Conservation (phyloP, 2,797 vertebrate genomes). For the Muscicapa striata region DNA sequence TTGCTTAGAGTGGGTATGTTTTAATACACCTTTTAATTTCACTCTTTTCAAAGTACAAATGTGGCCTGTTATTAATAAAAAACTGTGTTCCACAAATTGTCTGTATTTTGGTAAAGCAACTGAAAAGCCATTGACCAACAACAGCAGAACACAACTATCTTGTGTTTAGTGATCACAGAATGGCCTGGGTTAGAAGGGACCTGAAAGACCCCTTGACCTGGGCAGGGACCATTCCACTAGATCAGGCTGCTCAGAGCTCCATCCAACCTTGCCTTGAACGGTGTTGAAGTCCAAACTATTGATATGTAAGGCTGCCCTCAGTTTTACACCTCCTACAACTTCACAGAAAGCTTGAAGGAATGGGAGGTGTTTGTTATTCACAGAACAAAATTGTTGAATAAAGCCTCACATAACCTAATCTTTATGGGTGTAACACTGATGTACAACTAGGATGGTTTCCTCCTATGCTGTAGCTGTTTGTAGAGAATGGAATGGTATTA, state of each 20-base stretch:
- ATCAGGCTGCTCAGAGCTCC: neutral
- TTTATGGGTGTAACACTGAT: neutral
- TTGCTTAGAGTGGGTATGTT: conserved; percentile 78
- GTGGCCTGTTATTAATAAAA: conserved; percentile 71
- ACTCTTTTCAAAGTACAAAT: conserved; percentile 49
- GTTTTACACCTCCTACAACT: neutral
- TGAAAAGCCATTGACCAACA: neutral
- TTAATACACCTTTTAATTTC: conserved; percentile 76
- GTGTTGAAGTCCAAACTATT: neutral
- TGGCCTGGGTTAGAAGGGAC: neutral
- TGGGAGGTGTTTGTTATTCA: neutral
- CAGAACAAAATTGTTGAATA: neutral
- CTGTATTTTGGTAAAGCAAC: neutral
- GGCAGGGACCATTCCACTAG: neutral
- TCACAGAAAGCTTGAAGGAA: neutral
- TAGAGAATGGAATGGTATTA: neutral
- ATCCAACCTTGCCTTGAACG: neutral
- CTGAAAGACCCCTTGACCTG: neutral
- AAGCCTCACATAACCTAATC: neutral
- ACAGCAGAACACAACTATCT: neutral
- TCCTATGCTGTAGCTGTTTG: neutral
- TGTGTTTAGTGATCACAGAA: neutral
- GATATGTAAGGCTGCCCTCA: neutral
- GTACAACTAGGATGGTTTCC: neutral
- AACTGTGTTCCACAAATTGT: neutral